Percentiles rank a stretch among this genome's conserved stretches.
Conservation (phyloP, 1,140 invertebrate species). For the Oedothorax gibbosus region DNA sequence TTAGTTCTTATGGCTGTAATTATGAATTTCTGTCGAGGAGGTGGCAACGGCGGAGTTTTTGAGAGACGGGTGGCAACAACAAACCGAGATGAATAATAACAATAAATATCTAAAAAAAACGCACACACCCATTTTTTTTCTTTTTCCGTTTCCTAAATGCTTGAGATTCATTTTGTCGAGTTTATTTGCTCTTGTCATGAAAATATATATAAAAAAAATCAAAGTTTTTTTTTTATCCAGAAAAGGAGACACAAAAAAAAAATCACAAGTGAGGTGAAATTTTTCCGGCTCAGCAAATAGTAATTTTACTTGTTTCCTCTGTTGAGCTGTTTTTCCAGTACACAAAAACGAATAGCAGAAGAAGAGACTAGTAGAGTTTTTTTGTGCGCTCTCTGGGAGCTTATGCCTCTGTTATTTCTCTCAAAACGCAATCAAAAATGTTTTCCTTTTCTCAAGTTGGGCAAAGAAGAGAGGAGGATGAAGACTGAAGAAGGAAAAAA, state of each 20-base stretch:
- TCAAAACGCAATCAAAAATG: constrained; percentile 55
- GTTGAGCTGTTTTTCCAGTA: constrained; percentile 52
- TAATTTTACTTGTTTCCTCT: constrained; percentile 56
- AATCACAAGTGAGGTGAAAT: constrained; percentile 50
- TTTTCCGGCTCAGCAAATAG: constrained; percentile 59
- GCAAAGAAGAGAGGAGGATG: too few species aligned
- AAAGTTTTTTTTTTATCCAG: neutral
- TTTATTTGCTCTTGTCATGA: constrained; percentile 56
- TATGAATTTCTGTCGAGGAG: constrained; percentile 54
- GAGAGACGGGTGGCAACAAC: neutral
- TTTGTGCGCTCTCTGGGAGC: constrained; percentile 26
- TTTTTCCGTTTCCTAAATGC: constrained; percentile 13
- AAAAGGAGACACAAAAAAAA: constrained; percentile 31
- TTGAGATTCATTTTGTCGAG: constrained; percentile 58
- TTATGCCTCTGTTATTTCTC: constrained; percentile 48
- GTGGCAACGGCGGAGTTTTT: constrained; percentile 19
- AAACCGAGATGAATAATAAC: constrained; percentile 15
- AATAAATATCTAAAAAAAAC: neutral
- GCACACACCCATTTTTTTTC: neutral
- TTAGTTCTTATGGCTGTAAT: constrained; percentile 43
- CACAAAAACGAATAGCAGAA: constrained; percentile 2
- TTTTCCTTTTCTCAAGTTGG: constrained; percentile 14
- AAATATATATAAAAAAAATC: constrained; percentile 20
- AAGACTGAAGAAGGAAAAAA: constrained; percentile 7
- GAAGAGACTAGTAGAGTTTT: constrained; percentile 5